Conservation (phyloP, 2,888 invertebrate genomes). For the Scotopteryx bipunctaria region DNA sequence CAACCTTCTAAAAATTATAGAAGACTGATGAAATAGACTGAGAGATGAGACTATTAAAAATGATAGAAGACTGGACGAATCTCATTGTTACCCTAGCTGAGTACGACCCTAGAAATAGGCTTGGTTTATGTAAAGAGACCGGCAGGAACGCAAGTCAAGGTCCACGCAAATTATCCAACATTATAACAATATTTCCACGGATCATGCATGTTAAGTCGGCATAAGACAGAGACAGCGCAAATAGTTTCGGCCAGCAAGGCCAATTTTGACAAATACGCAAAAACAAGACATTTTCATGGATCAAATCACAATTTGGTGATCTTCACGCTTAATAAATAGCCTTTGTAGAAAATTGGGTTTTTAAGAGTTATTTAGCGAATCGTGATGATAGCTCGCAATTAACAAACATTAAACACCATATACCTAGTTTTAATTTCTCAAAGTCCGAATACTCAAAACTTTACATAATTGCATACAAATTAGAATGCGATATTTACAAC, state of each 20-base stretch:
- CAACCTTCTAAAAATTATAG: neutral
- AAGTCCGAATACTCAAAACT: constrained; percentile 32
- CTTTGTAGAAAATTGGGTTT: constrained; percentile 26
- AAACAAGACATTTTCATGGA: constrained; percentile 41
- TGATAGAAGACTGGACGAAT: constrained; percentile 21
- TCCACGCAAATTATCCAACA: constrained; percentile 56
- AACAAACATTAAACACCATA: constrained; percentile 23
- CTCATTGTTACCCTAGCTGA: constrained; percentile 45
- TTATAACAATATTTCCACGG: constrained; percentile 69
- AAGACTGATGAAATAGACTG: too few species aligned
- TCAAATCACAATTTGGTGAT: constrained; percentile 38
- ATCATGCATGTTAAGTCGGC: constrained; percentile 64
- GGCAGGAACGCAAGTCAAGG: constrained; percentile 60
- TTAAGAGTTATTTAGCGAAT: constrained; percentile 18
- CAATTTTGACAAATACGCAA: constrained; percentile 42
- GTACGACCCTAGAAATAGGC: constrained; percentile 29
- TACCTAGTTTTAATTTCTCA: constrained; percentile 21
- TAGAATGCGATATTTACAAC: constrained; percentile 35
- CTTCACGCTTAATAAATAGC: constrained; percentile 39
- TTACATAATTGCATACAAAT: constrained; percentile 33
- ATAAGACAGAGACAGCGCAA: constrained; percentile 50
- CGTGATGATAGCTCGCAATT: constrained; percentile 29
- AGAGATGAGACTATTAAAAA: too few species aligned
- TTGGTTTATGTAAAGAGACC: constrained; percentile 38
- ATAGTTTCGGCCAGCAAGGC: constrained; percentile 62